Evolutionary conservation across 2,113 vertebrate genomes (phyloP), one percentile per base, ranked within the genome.

Genomic region (Cyanoramphus novaezelandiae): DNA sequence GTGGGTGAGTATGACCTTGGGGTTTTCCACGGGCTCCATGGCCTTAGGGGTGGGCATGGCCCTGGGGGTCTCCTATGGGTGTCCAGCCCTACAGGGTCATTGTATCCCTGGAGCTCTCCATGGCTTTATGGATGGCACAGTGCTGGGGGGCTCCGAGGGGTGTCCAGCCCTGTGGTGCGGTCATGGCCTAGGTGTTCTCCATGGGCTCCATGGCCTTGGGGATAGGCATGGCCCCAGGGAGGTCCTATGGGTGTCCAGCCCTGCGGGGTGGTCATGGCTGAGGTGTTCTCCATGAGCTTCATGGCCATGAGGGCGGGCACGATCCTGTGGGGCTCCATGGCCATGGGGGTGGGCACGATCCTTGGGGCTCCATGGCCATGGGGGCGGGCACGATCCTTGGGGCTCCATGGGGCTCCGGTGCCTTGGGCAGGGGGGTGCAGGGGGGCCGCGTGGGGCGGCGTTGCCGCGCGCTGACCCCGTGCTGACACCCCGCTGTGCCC

Each of bases 401-500:
- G 9, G 9, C 16, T 29, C 9, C 10, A 29, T 16, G 25, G 70
- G 60, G 46, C 6, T 19, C 31, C 8, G 7, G 17, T 55, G n/a
- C 53, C 17, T 11, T 19, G 53, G 53, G 53, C 53, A 5, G 31
- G 53, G 53, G 19, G n/a, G 19, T 31, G 49, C 63, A 10, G 7
- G 82, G 28, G 50, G 65, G 52, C 67, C 9, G 53, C 53, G 35
- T 65, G 35, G 65, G 41, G 28, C 25, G 77, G 60, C 17, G 78
- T 41, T 27, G 27, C 29, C 1, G 44, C 47, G 9, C 12, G 12
- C 37, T 24, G 85, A 33, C 88, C 88, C 60, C 29, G 9, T 11
- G 60, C 86, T 91, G 90, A 96, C 8, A 59, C 70, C 76, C 84
- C 29, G 65, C 53, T 93, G 80, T 93, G 92, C 84, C 93, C 82